Conservation (phyloP, 2,113 vertebrate genomes). For the Barbus barbus region DNA sequence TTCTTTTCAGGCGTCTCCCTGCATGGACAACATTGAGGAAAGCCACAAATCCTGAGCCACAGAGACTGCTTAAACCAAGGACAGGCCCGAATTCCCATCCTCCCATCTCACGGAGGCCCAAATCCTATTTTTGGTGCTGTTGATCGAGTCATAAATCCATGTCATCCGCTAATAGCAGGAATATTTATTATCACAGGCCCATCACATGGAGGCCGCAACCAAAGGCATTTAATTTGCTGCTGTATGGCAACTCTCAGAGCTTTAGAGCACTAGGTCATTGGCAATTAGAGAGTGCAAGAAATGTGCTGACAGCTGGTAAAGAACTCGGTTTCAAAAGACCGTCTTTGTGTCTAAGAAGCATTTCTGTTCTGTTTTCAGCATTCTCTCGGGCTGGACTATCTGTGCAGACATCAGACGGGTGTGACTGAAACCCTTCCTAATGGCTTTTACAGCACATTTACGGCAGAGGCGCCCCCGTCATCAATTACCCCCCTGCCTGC, state of each 20-base stretch:
- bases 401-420: conserved; percentile 44
- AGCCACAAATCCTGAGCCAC: background rate
- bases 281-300: conserved; percentile 21
- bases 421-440: conserved; percentile 54
- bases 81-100: conserved; percentile 3
- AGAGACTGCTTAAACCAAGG: conserved; percentile 22
- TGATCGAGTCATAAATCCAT: conserved; percentile 51
- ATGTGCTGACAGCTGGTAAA: conserved; percentile 37
- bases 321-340: background rate
- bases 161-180: conserved; percentile 46
- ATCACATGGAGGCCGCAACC: conserved; percentile 15
- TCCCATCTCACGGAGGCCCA: conserved; percentile 30
- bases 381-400: conserved; percentile 27
- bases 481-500: conserved; percentile 59
- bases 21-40: background rate
- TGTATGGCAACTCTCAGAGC: conserved; percentile 22
- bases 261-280: conserved; percentile 27
- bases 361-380: conserved; percentile 30
- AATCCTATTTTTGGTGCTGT: conserved; percentile 44
- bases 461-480: conserved; percentile 38
- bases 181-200: conserved; percentile 36
- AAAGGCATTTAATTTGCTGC: conserved; percentile 31
- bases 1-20: conserved; percentile 22
- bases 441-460: conserved; percentile 56
- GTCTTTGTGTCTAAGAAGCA: conserved; percentile 2